Evolutionary conservation across 2,113 vertebrate genomes (phyloP).

Genomic region (Spilogale gracilis): DNA sequence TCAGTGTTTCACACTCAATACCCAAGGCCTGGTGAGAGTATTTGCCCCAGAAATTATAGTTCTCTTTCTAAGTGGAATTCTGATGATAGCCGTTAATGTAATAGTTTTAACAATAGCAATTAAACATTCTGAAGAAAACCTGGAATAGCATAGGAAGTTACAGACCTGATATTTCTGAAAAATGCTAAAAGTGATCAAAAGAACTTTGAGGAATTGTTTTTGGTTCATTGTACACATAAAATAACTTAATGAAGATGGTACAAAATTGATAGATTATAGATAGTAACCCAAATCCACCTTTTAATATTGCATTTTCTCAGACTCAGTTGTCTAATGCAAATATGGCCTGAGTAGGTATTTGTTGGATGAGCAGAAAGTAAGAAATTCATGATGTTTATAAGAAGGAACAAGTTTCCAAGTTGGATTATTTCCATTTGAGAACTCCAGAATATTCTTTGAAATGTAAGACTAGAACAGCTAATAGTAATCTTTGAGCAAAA

Average conservation of each 20-base stretch:
- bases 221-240: background rate
- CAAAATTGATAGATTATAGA: background rate
- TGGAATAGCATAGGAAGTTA: background rate
- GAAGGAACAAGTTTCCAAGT: background rate
- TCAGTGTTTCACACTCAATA: background rate
- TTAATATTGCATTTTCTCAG: background rate
- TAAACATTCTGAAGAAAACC: background rate
- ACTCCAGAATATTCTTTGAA: background rate
- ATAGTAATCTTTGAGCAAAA: background rate
- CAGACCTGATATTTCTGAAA: background rate
- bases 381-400: background rate
- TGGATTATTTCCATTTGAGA: background rate
- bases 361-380: background rate
- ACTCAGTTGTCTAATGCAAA: background rate
- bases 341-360: background rate
- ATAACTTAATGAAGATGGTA: background rate
- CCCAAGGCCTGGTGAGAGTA: background rate
- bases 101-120: background rate
- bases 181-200: background rate
- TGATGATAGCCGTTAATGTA: background rate
- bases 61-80: background rate
- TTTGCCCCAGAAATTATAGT: background rate
- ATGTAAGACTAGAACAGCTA: background rate
- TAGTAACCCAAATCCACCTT: background rate
- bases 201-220: background rate